Conservation (phyloP, 2,888 invertebrate genomes). For the Hanleya hanleyi region DNA sequence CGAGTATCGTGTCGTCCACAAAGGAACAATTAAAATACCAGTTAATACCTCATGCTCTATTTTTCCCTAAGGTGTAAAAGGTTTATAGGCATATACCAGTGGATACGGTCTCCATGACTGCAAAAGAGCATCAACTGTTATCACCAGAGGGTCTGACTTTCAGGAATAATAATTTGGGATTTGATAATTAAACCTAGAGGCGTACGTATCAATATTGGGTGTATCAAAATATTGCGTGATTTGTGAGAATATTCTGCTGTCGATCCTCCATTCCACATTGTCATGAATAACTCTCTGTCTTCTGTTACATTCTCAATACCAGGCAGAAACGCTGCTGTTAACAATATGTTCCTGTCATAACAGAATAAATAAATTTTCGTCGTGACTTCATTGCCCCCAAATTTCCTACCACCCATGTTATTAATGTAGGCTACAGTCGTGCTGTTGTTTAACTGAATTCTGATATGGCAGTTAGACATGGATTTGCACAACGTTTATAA, state of each 20-base stretch:
- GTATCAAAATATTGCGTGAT: neutral
- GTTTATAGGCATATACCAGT: neutral
- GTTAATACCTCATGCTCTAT: neutral
- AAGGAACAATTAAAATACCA: neutral
- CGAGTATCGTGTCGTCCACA: neutral
- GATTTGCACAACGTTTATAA: neutral
- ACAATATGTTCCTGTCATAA: neutral
- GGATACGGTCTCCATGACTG: neutral
- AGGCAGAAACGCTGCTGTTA: neutral
- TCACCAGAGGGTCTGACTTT: neutral
- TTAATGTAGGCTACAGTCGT: neutral
- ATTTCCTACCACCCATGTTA: neutral
- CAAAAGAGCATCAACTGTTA: neutral
- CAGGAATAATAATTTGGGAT: neutral
- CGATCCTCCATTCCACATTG: neutral
- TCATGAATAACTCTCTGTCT: neutral
- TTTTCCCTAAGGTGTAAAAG: neutral
- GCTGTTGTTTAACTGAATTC: neutral
- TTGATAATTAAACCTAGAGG: neutral
- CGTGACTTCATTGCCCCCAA: neutral
- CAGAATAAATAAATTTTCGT: neutral
- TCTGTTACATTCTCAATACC: neutral
- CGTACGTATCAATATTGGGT: neutral
- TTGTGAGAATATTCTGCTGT: neutral
- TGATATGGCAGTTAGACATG: neutral